Conservation (phyloP, 2,797 vertebrate genomes). For the Benthosema pterotum region DNA sequence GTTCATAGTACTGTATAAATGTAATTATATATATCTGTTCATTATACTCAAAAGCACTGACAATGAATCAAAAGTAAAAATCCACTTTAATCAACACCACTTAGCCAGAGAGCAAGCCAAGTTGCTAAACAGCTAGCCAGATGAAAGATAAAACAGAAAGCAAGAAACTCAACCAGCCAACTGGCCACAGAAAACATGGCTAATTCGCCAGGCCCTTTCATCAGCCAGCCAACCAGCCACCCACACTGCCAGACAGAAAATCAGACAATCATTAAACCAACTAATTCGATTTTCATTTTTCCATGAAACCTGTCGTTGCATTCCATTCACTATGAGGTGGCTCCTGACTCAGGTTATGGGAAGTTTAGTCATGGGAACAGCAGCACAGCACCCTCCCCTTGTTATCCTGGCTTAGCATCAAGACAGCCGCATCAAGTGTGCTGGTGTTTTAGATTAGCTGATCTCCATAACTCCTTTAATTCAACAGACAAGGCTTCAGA, state of each 20-base stretch:
- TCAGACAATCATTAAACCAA: conserved; percentile 52
- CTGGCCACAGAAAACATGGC: conserved; percentile 23
- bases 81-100: neutral
- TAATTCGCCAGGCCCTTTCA: conserved; percentile 21
- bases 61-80: no score
- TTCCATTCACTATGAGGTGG: conserved; percentile 66
- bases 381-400: conserved; percentile 40
- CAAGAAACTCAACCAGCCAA: conserved; percentile 15
- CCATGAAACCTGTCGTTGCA: conserved; percentile 69
- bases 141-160: conserved; percentile 10
- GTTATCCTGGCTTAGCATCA: conserved; percentile 33
- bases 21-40: no score
- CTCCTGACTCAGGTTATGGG: conserved; percentile 61
- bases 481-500: no score
- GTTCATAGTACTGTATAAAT: no score
- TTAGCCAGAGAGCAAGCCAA: conserved; percentile 5
- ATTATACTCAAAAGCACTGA: no score
- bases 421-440: conserved; percentile 46
- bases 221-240: conserved; percentile 27
- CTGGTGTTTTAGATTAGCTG: conserved; percentile 29
- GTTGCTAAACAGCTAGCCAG: conserved; percentile 11
- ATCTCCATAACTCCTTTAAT: no score
- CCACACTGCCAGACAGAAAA: conserved; percentile 19
- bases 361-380: conserved; percentile 68
- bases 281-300: conserved; percentile 58